Evolutionary conservation across 2,113 vertebrate species (phyloP).

Genomic region (Gadus chalcogrammus): DNA sequence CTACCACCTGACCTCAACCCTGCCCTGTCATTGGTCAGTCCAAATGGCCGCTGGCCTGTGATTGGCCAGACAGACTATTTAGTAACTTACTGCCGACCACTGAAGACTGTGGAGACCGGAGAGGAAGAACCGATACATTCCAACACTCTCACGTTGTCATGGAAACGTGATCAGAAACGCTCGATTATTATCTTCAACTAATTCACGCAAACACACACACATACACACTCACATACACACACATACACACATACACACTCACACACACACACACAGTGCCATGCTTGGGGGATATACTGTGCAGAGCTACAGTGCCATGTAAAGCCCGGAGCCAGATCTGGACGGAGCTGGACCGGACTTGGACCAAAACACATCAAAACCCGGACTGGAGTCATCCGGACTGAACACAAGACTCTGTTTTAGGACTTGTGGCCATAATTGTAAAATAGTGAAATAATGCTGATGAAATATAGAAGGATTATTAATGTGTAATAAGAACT

Average conservation of each 20-base stretch:
- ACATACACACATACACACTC: slow-evolving; percentile 2
- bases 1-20: background rate
- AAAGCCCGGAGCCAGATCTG: slow-evolving; percentile 42
- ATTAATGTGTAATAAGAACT: slow-evolving; percentile 50
- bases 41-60: slow-evolving; percentile 38
- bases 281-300: slow-evolving; percentile 51
- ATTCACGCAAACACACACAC: slow-evolving; percentile 21
- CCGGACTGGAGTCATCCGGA: slow-evolving; percentile 31
- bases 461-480: slow-evolving; percentile 45
- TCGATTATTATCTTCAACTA: slow-evolving; percentile 33
- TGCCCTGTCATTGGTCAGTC: slow-evolving; percentile 40
- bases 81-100: slow-evolving; percentile 65
- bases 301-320: slow-evolving; percentile 64
- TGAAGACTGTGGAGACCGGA: slow-evolving; percentile 61
- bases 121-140: slow-evolving; percentile 15
- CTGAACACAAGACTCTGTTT: slow-evolving; percentile 36
- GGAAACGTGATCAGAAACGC: background rate
- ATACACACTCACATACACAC: slow-evolving; percentile 29
- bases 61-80: slow-evolving; percentile 50
- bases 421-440: slow-evolving; percentile 63
- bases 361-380: slow-evolving; percentile 59
- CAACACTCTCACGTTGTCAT: slow-evolving; percentile 13
- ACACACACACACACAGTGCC: slow-evolving; percentile 7
- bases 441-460: slow-evolving; percentile 53
- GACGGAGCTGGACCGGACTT: slow-evolving; percentile 32